Conservation (phyloP, 2,113 vertebrate species). For the Podarcis cretensis region DNA sequence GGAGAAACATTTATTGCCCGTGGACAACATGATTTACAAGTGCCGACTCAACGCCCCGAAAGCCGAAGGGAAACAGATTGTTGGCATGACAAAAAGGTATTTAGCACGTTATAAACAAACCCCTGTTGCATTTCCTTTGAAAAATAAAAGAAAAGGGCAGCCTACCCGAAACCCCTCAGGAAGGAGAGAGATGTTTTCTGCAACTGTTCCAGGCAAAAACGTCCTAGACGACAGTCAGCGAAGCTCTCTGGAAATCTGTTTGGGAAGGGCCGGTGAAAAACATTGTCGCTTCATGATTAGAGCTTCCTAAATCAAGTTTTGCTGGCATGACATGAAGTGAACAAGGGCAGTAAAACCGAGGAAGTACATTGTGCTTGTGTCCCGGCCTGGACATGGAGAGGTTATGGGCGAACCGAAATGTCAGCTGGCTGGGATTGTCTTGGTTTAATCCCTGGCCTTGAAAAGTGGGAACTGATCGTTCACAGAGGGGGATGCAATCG, state of each 20-base stretch:
- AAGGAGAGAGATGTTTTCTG: not conserved
- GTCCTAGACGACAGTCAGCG: not conserved
- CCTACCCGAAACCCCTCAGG: not conserved
- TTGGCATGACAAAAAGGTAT: slow-evolving; percentile 8
- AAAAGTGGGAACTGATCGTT: not conserved
- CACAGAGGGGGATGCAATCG: not conserved
- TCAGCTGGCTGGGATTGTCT: not conserved
- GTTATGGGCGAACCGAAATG: not conserved
- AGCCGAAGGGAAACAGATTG: slow-evolving; percentile 33
- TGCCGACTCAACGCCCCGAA: not conserved
- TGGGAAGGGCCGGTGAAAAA: slow-evolving; percentile 7
- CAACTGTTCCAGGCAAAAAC: not conserved
- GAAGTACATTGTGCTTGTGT: slow-evolving; percentile 8
- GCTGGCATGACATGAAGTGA: slow-evolving; percentile 14
- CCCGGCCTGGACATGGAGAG: not conserved
- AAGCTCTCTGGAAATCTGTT: not conserved
- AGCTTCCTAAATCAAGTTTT: slow-evolving; percentile 9
- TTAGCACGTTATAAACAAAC: slow-evolving; percentile 10
- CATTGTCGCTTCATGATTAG: slow-evolving; percentile 1
- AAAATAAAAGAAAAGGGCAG: not conserved
- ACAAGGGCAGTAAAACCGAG: not conserved
- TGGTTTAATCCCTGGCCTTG: not conserved
- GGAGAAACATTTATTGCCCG: not conserved
- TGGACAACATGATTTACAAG: slow-evolving; percentile 8
- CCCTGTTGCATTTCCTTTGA: not conserved